These are phyloP conservation scores for Drosophila parthenogenetica DNA, from an alignment of 2,888 invertebrate genomes.

Conservation along the genomic window DNA sequence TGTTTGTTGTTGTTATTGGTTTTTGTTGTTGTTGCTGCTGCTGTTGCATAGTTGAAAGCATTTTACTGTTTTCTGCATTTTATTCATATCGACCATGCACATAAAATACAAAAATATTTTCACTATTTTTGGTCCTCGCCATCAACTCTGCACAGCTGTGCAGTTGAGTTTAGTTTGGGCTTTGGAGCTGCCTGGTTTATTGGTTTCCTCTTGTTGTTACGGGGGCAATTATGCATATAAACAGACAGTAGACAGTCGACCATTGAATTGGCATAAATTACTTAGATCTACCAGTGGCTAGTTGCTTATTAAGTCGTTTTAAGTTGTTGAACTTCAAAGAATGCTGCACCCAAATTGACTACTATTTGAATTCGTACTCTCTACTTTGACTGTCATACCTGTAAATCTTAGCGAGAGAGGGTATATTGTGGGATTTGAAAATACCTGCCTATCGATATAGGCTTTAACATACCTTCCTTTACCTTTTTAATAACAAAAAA, in stretches of 20 bases:
- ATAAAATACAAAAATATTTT: constrained; percentile 67
- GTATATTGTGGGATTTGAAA: neutral
- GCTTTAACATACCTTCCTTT: no score
- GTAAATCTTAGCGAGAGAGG: neutral
- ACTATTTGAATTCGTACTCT: neutral
- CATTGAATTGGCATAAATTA: constrained; percentile 46
- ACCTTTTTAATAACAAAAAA: no score
- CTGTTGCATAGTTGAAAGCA: constrained; percentile 70
- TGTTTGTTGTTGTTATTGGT: constrained; percentile 26
- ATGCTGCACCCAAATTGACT: constrained; percentile 37
- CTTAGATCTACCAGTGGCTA: constrained; percentile 39
- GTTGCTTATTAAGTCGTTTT: constrained; percentile 74
- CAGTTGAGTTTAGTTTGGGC: constrained; percentile 13
- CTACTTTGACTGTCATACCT: neutral
- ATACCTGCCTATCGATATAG: no score
- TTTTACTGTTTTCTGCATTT: constrained; percentile 77
- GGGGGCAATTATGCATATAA: constrained; percentile 66
- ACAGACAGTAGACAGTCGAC: constrained; percentile 37
- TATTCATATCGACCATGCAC: constrained; percentile 70
- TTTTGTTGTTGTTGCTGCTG: constrained; percentile 19
- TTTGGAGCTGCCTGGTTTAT: constrained; percentile 33
- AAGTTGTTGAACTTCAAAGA: constrained; percentile 59
- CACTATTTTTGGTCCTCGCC: constrained; percentile 68
- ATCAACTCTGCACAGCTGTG: constrained; percentile 45
- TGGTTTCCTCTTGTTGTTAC: constrained; percentile 38